These are phyloP conservation scores for Tillus elongatus DNA, from an alignment of 2,888 invertebrate species.

Conservation along the genomic window DNA sequence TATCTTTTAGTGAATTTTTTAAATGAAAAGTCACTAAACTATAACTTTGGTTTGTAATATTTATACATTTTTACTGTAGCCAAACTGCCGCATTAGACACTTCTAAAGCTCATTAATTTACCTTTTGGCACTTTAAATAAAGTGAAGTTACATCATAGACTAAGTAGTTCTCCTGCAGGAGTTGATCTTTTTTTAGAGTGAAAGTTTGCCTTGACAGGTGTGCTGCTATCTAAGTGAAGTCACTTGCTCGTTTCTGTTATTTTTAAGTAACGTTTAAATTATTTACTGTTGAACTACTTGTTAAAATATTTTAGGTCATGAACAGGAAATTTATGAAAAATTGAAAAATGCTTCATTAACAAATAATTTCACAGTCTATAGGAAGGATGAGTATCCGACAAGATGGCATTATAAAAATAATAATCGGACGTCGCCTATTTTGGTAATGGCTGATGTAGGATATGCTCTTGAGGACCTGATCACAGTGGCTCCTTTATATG, in stretches of 20 bases:
- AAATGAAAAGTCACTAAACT: too few species aligned
- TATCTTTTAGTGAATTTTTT: too few species aligned
- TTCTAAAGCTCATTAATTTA: too few species aligned
- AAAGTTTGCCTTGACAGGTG: too few species aligned
- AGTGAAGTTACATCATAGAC: too few species aligned
- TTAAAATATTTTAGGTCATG: conserved; percentile 38
- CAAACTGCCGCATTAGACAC: too few species aligned
- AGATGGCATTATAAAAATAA: conserved; percentile 56
- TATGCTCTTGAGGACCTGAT: conserved; percentile 52
- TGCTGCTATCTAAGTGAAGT: too few species aligned
- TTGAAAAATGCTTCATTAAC: conserved; percentile 40
- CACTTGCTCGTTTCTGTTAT: not conserved
- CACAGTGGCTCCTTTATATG: conserved; percentile 37
- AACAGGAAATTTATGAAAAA: conserved; percentile 42
- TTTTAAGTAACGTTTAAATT: not conserved
- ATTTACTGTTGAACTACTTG: not conserved
- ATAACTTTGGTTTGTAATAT: too few species aligned
- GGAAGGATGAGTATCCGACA: conserved; percentile 49
- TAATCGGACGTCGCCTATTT: conserved; percentile 50
- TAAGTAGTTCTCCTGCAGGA: too few species aligned
- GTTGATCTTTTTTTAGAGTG: too few species aligned
- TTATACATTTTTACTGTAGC: too few species aligned
- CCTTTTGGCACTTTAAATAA: too few species aligned
- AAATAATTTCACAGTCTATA: conserved; percentile 50
- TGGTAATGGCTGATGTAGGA: conserved; percentile 52